phyloP scores from a whole-genome alignment of 35 echinoderm and acorn worm genomes.

The Strongylocentrotus purpuratus region DNA sequence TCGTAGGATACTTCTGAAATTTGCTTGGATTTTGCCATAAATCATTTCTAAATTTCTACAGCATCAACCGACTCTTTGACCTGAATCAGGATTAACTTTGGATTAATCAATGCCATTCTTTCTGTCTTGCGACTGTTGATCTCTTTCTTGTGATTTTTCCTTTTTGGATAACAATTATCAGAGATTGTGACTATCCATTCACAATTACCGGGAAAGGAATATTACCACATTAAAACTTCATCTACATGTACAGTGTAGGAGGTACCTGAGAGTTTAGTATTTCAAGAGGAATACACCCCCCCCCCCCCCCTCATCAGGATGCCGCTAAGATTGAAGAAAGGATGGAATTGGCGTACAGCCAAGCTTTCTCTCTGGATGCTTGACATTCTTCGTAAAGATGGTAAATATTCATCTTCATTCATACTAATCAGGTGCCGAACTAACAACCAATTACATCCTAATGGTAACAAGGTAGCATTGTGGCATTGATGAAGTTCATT shows the following conservation, averaged over 20 bases:
- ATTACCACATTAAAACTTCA: neutral
- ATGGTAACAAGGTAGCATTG: neutral
- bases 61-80: too few relatives aligned
- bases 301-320: neutral
- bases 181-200: neutral
- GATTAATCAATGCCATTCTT: neutral
- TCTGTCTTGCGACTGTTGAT: neutral
- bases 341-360: constrained; percentile 39
- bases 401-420: constrained; percentile 20
- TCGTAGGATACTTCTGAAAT: neutral
- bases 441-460: neutral
- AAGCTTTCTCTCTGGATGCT: constrained; percentile 38
- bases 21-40: neutral
- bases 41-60: neutral
- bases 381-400: constrained; percentile 36
- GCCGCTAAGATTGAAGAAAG: constrained; percentile 13
- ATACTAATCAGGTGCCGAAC: neutral
- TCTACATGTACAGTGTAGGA: neutral
- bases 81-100: neutral
- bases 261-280: neutral
- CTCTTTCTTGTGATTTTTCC: neutral
- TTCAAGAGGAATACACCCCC: neutral
- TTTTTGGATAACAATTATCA: neutral
- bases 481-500: neutral
- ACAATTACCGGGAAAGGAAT: neutral